Percentiles rank a stretch among this genome's conserved stretches.
These are phyloP conservation scores for Eurois occulta DNA, from an alignment of 2,888 invertebrate genomes.

Conservation along the genomic window DNA sequence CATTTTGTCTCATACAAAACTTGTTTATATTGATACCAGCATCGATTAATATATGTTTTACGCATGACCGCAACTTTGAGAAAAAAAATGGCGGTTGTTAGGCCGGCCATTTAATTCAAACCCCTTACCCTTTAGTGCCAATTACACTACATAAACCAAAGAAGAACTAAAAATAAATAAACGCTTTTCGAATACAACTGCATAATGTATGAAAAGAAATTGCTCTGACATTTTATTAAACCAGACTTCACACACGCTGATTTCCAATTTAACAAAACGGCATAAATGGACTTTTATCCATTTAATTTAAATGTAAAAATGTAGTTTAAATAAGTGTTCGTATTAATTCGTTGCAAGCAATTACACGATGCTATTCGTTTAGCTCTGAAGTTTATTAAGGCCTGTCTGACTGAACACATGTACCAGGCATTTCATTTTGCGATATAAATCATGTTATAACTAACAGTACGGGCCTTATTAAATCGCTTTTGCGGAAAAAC, in stretches of 20 bases:
- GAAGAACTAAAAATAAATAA: constrained; percentile 19
- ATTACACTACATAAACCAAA: constrained; percentile 1
- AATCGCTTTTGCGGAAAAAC: constrained; percentile 77
- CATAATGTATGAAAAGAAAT: constrained; percentile 32
- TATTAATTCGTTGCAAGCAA: constrained; percentile 71
- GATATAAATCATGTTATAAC: constrained; percentile 82
- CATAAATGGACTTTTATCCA: constrained; percentile 43
- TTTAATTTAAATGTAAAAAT: constrained; percentile 62
- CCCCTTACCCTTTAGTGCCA: neutral
- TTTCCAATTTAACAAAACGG: constrained; percentile 57
- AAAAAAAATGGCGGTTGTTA: too few species aligned
- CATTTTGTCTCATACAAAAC: too few species aligned
- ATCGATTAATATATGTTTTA: too few species aligned
- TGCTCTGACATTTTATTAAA: constrained; percentile 44
- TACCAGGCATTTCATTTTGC: constrained; percentile 78
- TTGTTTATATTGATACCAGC: too few species aligned
- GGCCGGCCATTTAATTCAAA: too few species aligned
- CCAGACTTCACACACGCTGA: constrained; percentile 53
- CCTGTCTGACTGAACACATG: constrained; percentile 74
- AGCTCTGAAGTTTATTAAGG: constrained; percentile 80
- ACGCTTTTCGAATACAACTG: neutral
- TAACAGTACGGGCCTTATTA: constrained; percentile 80
- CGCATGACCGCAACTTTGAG: too few species aligned
- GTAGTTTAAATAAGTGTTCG: constrained; percentile 61
- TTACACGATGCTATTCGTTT: constrained; percentile 71